Evolutionary conservation across 2,113 vertebrate genomes (phyloP).

Genomic region (Dermatemys mawii): DNA sequence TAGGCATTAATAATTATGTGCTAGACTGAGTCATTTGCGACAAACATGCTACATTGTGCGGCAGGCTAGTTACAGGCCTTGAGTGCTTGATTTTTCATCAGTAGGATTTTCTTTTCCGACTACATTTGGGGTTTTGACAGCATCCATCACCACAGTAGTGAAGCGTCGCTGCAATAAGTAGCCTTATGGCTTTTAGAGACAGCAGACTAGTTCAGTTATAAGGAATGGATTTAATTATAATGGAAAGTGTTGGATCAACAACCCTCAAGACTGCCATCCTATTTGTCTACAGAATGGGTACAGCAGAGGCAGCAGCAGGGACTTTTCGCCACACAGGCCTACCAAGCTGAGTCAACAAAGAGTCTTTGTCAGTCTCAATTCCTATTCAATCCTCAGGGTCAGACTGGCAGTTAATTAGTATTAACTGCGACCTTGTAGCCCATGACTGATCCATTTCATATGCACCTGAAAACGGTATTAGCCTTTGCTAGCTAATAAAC

Average conservation of each 20-base stretch:
- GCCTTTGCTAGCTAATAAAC: not conserved
- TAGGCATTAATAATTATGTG: not conserved
- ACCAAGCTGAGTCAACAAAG: not conserved
- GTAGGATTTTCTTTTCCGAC: no score
- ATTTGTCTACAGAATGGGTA: not conserved
- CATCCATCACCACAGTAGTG: not conserved
- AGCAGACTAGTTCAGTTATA: not conserved
- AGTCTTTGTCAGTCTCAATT: not conserved
- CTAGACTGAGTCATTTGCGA: not conserved
- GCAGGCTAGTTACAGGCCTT: not conserved
- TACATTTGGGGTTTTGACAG: not conserved
- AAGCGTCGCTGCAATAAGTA: not conserved
- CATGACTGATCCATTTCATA: not conserved
- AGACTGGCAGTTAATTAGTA: not conserved
- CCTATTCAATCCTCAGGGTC: not conserved
- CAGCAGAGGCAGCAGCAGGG: not conserved
- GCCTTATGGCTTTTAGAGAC: not conserved
- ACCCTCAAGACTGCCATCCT: not conserved
- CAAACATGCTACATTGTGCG: rapidly evolving
- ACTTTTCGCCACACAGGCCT: not conserved
- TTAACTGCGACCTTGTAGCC: not conserved
- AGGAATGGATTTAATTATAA: not conserved
- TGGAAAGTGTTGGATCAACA: not conserved
- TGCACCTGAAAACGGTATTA: not conserved
- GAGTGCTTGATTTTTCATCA: no score